phyloP scores from a whole-genome alignment of 2,113 vertebrate species.

The Heterotilapia buettikoferi region DNA sequence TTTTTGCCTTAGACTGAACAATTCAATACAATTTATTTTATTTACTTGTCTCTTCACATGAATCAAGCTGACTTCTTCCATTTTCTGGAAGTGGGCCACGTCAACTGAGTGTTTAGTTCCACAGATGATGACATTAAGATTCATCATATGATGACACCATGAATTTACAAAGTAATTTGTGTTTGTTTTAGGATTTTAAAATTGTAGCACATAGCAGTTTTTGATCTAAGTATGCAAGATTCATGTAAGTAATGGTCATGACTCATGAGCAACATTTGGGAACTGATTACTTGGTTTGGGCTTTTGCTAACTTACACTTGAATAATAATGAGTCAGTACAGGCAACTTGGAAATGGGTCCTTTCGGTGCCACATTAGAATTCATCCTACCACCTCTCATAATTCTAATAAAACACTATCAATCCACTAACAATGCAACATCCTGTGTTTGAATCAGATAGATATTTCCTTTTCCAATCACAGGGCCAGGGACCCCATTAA shows the following conservation, averaged over 20 bases:
- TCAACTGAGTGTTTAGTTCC: not conserved
- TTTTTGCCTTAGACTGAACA: not conserved
- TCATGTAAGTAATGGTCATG: not conserved
- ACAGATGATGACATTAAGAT: not conserved
- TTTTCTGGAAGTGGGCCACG: not conserved
- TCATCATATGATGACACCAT: not conserved
- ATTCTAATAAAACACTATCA: not conserved
- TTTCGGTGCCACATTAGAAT: not conserved
- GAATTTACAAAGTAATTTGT: not conserved
- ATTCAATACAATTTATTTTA: not conserved
- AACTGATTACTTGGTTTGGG: not conserved
- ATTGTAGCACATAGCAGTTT: not conserved
- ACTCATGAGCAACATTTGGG: not conserved
- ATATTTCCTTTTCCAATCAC: not conserved
- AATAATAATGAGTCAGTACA: not conserved
- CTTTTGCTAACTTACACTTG: not conserved
- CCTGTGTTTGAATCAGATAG: not conserved
- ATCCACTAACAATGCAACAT: not conserved
- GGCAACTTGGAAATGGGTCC: not conserved
- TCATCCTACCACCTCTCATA: not conserved
- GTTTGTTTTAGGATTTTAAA: not conserved
- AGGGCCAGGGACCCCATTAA: not conserved
- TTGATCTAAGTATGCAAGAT: not conserved
- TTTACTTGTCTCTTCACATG: not conserved
- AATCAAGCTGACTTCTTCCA: not conserved